A percentile compares a stretch with the other conserved stretches of the same genome.
Conservation (phyloP, 2,113 vertebrate genomes). For the Perccottus glenii region DNA sequence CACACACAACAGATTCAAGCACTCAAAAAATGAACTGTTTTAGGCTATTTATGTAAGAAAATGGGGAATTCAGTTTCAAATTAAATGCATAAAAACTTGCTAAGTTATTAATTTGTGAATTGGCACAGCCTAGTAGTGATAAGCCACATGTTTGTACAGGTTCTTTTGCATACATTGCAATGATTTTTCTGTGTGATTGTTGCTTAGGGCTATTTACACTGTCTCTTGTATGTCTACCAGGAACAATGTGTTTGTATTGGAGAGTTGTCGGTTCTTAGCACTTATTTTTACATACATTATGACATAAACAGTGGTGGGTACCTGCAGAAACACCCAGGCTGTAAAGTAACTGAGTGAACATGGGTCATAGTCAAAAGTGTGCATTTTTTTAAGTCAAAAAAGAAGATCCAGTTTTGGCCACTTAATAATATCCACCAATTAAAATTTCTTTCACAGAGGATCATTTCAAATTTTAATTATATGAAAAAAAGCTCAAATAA, state of each 20-base stretch:
- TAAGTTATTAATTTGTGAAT: conserved; percentile 54
- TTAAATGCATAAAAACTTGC: conserved; percentile 17
- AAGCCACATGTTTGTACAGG: neutral
- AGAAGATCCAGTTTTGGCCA: too few relatives aligned
- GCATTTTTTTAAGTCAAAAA: neutral
- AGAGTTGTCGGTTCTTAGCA: neutral
- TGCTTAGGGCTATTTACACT: conserved; percentile 23
- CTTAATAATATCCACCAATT: conserved; percentile 1
- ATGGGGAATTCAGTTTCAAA: conserved; percentile 24
- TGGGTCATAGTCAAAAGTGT: conserved; percentile 4
- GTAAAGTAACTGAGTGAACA: neutral
- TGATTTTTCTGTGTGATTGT: conserved; percentile 22
- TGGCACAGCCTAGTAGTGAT: conserved; percentile 11
- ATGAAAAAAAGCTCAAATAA: conserved; percentile 2
- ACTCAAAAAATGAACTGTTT: neutral
- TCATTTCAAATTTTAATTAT: conserved; percentile 25
- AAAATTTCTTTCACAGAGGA: neutral
- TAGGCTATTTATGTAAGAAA: neutral
- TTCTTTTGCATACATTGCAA: conserved; percentile 29
- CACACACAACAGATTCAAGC: conserved; percentile 30
- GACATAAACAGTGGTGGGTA: too few relatives aligned
- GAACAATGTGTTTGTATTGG: conserved; percentile 1
- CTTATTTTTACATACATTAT: too few relatives aligned
- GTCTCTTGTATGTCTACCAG: conserved; percentile 19
- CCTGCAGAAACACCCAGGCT: neutral